Evolutionary conservation across 2,113 vertebrate species (phyloP), one percentile per base, ranked within the genome.

Genomic region (Apodemus speciosus): DNA sequence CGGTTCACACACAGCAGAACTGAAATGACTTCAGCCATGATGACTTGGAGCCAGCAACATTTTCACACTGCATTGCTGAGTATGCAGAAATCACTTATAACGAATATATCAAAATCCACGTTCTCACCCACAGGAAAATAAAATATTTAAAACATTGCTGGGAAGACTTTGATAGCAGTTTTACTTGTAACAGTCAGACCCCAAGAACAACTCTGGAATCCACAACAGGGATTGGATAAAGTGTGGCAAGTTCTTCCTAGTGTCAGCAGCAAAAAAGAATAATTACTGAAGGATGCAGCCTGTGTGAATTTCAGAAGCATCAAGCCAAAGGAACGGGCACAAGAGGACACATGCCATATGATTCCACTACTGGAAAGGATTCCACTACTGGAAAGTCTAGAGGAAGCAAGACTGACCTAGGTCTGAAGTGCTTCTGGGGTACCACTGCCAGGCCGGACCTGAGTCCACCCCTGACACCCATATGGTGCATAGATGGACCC

Each of bases 61-160:
- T 51, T 21, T 43, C 46, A 11, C 6, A 46, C 13, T 38, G 18
- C 30, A 5, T 15, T 15, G 25, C 16, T 89, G 51, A 9, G 40
- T n/a, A n/a, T 60, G 60, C 43, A 86, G 85, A 81, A 35, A 32
- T 86, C 73, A 80, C 49, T 81, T 90, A 72, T n/a, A 81, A 87
- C 10, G 11, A 86, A 73, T 51, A 68, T 32, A 68, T 4, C 35
- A 38, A 66, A 64, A 43, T 9, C 27, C 35, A 30, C 30, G 6
- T 73, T 49, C 58, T 32, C 9, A 60, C 30, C 35, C 35, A 89
- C 51, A 35, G 77, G 10, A 95, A 81, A 38, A 46, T 38, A n/a
- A n/a, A 21, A n/a, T n/a, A 77, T 18, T 46, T 16, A 35, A 53
- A 35, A 6, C 49, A 21, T 79, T 53, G 32, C 23, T 79, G 76